A percentile compares a stretch with the other conserved stretches of the same genome.
Conservation (phyloP, 2,797 vertebrate species). For the Pitangus sulphuratus region DNA sequence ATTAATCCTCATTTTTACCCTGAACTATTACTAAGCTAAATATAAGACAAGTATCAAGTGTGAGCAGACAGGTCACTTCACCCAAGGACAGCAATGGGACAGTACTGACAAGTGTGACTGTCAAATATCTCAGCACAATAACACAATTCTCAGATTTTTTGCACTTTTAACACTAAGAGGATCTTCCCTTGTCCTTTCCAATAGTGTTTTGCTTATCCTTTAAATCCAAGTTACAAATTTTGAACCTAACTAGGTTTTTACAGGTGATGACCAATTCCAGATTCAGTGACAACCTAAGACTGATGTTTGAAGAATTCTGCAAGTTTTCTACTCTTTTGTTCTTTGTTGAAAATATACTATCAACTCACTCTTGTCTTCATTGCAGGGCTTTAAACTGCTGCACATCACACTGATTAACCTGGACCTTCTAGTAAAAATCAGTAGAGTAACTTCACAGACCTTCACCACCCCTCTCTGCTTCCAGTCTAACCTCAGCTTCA, state of each 20-base stretch:
- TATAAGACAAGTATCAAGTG: neutral
- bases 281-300: neutral
- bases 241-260: neutral
- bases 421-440: neutral
- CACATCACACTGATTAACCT: neutral
- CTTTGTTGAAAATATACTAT: neutral
- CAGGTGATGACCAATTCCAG: neutral
- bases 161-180: neutral
- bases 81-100: neutral
- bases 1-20: neutral
- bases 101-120: neutral
- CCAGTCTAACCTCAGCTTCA: neutral
- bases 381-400: neutral
- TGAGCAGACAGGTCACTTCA: neutral
- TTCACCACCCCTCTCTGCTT: neutral
- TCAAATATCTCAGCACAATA: neutral
- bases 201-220: neutral
- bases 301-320: neutral
- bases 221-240: neutral
- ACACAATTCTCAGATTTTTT: neutral
- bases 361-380: neutral
- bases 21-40: neutral
- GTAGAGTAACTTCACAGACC: neutral
- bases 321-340: neutral
- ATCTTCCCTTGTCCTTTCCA: neutral